Evolutionary conservation across 2,888 invertebrate genomes (phyloP).

Genomic region (Erebia palarica): DNA sequence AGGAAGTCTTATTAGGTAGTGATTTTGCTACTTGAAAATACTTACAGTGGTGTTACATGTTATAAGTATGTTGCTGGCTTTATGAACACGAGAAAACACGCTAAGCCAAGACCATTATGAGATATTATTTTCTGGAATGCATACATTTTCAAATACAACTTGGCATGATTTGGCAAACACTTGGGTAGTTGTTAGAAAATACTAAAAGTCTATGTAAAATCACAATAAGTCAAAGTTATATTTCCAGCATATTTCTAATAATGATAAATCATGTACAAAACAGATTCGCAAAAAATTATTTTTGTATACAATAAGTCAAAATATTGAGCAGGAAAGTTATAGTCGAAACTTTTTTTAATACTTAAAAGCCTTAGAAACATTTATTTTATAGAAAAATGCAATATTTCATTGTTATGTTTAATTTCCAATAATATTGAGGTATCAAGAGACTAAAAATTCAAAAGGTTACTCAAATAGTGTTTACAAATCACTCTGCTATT

Average conservation of each 20-base stretch:
- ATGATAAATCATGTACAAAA: conserved; percentile 26
- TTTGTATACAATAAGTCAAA: conserved; percentile 30
- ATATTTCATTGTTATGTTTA: conserved; percentile 4
- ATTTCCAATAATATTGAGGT: conserved; percentile 1
- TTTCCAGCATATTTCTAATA: conserved; percentile 9
- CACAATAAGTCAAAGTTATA: conserved; percentile 30
- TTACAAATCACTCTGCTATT: conserved; percentile 10
- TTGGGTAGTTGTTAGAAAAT: conserved; percentile 23
- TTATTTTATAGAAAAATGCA: conserved; percentile 10
- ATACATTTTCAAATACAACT: conserved; percentile 57
- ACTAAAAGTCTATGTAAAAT: conserved; percentile 25
- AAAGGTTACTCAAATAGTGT: conserved; percentile 9
- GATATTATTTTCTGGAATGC: conserved; percentile 66
- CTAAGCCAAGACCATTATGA: conserved; percentile 37
- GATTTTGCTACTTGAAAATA: neutral
- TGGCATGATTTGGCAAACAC: conserved; percentile 27
- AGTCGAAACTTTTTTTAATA: conserved; percentile 27
- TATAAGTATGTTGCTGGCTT: neutral
- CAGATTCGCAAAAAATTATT: conserved; percentile 29
- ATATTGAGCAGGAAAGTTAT: conserved; percentile 36
- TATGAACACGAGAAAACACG: conserved; percentile 16
- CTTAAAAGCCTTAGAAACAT: conserved; percentile 14
- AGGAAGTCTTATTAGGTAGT: neutral
- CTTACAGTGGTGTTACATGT: neutral
- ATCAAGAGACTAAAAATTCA: neutral